Evolutionary conservation across 1,140 invertebrate genomes (phyloP), one percentile per base, ranked within the genome.

Genomic region (Phymorhynchus buccinoides): DNA sequence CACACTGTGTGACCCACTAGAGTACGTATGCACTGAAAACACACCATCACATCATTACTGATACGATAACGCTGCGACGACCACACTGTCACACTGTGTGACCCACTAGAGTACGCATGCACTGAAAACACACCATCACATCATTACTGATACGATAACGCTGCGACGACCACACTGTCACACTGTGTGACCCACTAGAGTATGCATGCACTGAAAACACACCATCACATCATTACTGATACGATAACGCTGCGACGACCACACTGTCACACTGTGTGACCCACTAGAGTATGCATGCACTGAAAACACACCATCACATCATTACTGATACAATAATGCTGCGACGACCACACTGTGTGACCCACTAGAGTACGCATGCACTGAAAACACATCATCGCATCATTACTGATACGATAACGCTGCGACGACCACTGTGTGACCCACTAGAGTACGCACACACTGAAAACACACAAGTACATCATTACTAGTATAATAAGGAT

Each of bases 391-490:
- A 66, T 6, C 7, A 66, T 14, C 62, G 7, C 9, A 68, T 7
- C 62, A 68, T 14, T 1, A 27, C n/a, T n/a, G n/a, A n/a, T n/a
- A 52, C 12, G 22, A 52, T 14, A 18, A 52, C 12, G 12, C 94
- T 99, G 98, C 0, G 97, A 99, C 1, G 97, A 98, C 99, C 62
- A 99, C 99, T 0, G 97, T 98, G 92, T 99, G 99, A 6, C 99
- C 99, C 37, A 97, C 95, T 84, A 99, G 94, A 1, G 97, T 99
- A 84, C 97, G 95, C 78, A 99, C 94, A 92, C 98, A 99, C 96
- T 98, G 90, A 83, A 86, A 94, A 27, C 52, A 68, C 62, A 68
- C 22, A 27, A 14, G 9, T n/a, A 27, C 22, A 2, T 7, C 62
- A 68, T n/a, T 27, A 68, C 48, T n/a, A n/a, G n/a, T n/a, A n/a